Percentiles rank a stretch among this genome's conserved stretches.
phyloP scores from a whole-genome alignment of 2,888 invertebrate species.

The Mythimna ferrago region DNA sequence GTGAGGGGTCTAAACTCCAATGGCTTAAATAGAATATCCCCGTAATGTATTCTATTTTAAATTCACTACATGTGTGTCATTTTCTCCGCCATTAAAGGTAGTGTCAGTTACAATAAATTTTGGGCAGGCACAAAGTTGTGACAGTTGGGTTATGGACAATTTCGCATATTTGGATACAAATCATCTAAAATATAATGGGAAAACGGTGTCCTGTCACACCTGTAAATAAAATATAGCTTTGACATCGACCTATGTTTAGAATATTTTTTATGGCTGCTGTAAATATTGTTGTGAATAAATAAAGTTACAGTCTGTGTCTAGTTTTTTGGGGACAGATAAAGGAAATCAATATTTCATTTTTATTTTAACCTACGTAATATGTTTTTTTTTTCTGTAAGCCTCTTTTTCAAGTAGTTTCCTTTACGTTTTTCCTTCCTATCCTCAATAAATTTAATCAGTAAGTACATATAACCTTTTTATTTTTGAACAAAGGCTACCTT shows the following conservation, averaged over 20 bases:
- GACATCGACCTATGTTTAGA: conserved; percentile 26
- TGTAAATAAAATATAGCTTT: conserved; percentile 35
- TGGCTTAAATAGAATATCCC: neutral
- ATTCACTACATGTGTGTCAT: neutral
- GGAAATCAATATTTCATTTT: neutral
- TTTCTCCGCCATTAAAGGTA: conserved; percentile 1
- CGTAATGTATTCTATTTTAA: neutral
- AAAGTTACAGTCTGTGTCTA: neutral
- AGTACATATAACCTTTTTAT: neutral
- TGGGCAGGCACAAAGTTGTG: conserved; percentile 7
- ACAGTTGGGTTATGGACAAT: conserved; percentile 15
- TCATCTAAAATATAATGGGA: conserved; percentile 52
- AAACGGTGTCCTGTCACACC: conserved; percentile 38
- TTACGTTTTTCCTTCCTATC: neutral
- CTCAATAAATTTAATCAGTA: too few relatives aligned
- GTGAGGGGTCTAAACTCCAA: neutral
- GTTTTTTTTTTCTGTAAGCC: neutral
- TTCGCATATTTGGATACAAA: conserved; percentile 41
- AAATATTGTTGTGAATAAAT: neutral
- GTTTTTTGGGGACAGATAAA: too few relatives aligned
- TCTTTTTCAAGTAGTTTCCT: neutral
- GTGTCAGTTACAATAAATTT: conserved; percentile 34
- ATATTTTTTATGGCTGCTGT: neutral
- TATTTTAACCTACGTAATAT: neutral
- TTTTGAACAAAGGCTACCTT: neutral